Evolutionary conservation across 1,140 invertebrate species (phyloP).

Genomic region (Bombus pyrosoma): DNA sequence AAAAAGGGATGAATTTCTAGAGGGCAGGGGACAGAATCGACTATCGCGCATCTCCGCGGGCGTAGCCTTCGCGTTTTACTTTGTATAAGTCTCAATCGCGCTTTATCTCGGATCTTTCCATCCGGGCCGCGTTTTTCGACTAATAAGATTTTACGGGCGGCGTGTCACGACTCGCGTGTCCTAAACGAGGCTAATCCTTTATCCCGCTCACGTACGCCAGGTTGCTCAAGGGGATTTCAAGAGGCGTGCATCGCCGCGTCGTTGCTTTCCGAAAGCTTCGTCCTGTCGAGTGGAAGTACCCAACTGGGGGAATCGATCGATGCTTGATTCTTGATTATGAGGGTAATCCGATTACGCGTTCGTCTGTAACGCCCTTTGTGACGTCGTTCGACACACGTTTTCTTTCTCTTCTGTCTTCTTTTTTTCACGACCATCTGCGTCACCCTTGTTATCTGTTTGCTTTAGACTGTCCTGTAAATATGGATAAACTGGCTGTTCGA

Average conservation of each 20-base stretch:
- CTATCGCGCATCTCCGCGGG: background rate
- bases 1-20: background rate
- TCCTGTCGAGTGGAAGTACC: conserved; percentile 29
- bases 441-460: background rate
- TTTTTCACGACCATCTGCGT: background rate
- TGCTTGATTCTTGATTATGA: conserved; percentile 46
- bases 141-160: conserved; percentile 58
- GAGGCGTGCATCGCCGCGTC: conserved; percentile 12
- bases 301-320: conserved; percentile 3
- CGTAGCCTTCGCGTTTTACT: background rate
- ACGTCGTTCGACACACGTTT: background rate
- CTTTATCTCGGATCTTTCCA: conserved; percentile 14
- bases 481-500: background rate
- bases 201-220: conserved; percentile 56
- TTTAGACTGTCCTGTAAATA: background rate
- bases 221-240: conserved; percentile 50
- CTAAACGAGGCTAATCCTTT: conserved; percentile 56
- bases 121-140: conserved; percentile 41
- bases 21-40: background rate
- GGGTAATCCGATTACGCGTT: conserved; percentile 36
- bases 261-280: conserved; percentile 13
- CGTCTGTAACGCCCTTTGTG: conserved; percentile 2
- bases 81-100: conserved; percentile 20
- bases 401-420: too few relatives aligned
- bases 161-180: conserved; percentile 22